Evolutionary conservation across 2,888 invertebrate species (phyloP).

Genomic region (Dioctria linearis): DNA sequence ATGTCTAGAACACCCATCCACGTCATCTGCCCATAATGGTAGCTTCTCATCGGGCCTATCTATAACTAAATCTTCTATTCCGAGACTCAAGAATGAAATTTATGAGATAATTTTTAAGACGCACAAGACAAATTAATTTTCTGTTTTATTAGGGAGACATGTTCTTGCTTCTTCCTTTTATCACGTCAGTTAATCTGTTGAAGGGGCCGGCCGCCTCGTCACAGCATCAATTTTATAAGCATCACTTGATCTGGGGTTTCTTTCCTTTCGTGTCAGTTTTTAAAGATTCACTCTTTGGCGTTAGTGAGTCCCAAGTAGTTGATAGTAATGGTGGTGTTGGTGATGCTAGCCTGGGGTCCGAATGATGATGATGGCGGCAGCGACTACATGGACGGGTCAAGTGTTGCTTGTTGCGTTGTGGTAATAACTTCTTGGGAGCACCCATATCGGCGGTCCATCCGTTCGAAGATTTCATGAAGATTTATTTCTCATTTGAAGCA

Average conservation of each 20-base stretch:
- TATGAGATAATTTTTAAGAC: conserved; percentile 57
- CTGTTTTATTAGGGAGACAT: conserved; percentile 58
- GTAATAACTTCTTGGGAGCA: conserved; percentile 38
- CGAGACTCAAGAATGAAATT: conserved; percentile 39
- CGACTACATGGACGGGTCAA: conserved; percentile 34
- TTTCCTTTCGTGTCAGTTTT: conserved; percentile 44
- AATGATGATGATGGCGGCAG: background rate
- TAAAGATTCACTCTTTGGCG: conserved; percentile 36
- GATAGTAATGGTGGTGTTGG: too few relatives aligned
- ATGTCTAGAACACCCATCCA: too few relatives aligned
- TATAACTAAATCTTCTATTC: too few relatives aligned
- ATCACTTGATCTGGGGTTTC: conserved; percentile 28
- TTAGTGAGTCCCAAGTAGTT: background rate
- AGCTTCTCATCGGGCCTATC: too few relatives aligned
- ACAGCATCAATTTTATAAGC: background rate
- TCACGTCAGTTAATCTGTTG: conserved; percentile 54
- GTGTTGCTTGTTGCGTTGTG: conserved; percentile 28
- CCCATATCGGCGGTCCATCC: conserved; percentile 1
- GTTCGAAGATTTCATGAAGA: conserved; percentile 28
- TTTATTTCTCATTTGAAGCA: conserved; percentile 43
- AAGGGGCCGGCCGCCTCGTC: conserved; percentile 17
- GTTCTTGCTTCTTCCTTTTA: conserved; percentile 57
- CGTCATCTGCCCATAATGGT: too few relatives aligned
- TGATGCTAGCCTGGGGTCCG: too few relatives aligned
- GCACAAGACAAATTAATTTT: conserved; percentile 58